These are phyloP conservation scores for Cheilosia variabilis DNA, from an alignment of 2,888 invertebrate species.

Conservation along the genomic window DNA sequence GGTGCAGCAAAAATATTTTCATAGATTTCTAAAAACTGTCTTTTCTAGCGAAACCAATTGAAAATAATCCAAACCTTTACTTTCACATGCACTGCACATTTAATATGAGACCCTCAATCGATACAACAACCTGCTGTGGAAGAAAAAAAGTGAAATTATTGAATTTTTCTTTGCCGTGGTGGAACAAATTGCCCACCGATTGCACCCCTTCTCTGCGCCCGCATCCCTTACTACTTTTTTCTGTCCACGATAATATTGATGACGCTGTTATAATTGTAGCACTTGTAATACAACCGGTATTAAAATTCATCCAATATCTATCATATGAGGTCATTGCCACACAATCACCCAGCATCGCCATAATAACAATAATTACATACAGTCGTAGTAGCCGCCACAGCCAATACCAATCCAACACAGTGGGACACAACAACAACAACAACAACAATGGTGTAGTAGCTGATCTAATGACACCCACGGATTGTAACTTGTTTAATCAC, in stretches of 20 bases:
- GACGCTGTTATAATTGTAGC: slow-evolving; percentile 22
- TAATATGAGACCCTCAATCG: slow-evolving; percentile 4
- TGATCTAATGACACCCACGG: slow-evolving; percentile 74
- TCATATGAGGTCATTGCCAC: slow-evolving; percentile 70
- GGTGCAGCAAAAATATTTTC: too few species aligned
- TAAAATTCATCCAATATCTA: slow-evolving; percentile 52
- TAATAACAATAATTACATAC: slow-evolving; percentile 52
- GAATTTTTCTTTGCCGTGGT: slow-evolving; percentile 38
- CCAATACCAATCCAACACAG: slow-evolving; percentile 28
- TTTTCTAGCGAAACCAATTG: neutral
- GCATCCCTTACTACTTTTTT: neutral
- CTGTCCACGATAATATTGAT: slow-evolving; percentile 8
- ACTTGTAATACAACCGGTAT: slow-evolving; percentile 44
- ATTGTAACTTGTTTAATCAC: slow-evolving; percentile 67
- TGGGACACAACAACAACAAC: slow-evolving; percentile 19
- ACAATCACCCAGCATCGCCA: slow-evolving; percentile 51
- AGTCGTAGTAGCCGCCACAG: slow-evolving; percentile 13
- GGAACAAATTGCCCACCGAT: slow-evolving; percentile 49
- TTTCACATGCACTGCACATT: neutral
- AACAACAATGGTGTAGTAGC: slow-evolving; percentile 43
- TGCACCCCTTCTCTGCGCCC: neutral
- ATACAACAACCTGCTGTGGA: slow-evolving; percentile 13
- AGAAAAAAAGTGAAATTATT: slow-evolving; percentile 56
- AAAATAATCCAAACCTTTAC: neutral
- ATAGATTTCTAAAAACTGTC: neutral